Percentiles rank a stretch among this genome's conserved stretches.
phyloP scores from a whole-genome alignment of 2,888 invertebrate species.

The Cheilosia vulpina region DNA sequence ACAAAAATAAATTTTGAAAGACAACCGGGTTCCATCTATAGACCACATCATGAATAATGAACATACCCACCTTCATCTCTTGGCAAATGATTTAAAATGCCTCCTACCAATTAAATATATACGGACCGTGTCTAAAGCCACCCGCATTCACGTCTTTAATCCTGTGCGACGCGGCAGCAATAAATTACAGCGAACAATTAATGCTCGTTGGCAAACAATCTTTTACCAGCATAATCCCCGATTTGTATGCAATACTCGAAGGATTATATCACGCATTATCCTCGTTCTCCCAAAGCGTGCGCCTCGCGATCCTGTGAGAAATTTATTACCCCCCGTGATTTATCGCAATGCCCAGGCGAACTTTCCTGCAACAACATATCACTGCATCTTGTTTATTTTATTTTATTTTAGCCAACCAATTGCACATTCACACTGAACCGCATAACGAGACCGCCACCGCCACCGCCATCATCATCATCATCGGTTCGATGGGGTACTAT shows the following conservation, averaged over 20 bases:
- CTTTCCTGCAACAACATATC: constrained; percentile 51
- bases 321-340: constrained; percentile 70
- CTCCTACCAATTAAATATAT: background rate
- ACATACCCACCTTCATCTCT: too few relatives aligned
- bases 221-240: constrained; percentile 63
- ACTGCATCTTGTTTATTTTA: constrained; percentile 70
- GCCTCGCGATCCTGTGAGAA: constrained; percentile 50
- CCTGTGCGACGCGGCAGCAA: constrained; percentile 22
- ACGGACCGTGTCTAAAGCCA: background rate
- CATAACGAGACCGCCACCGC: constrained; percentile 67
- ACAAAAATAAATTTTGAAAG: too few relatives aligned
- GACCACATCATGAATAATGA: too few relatives aligned
- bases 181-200: constrained; percentile 69
- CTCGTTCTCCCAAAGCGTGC: constrained; percentile 14
- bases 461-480: constrained; percentile 46
- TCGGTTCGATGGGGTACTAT: constrained; percentile 40
- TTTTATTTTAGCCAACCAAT: constrained; percentile 67
- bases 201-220: constrained; percentile 61
- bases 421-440: constrained; percentile 51
- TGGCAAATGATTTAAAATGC: too few relatives aligned
- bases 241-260: constrained; percentile 67
- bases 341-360: constrained; percentile 43
- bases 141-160: constrained; percentile 4
- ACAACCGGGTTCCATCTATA: too few relatives aligned
- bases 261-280: constrained; percentile 66